Evolutionary conservation across 2,797 vertebrate genomes (phyloP).

Genomic region (Eutrigla gurnardus): DNA sequence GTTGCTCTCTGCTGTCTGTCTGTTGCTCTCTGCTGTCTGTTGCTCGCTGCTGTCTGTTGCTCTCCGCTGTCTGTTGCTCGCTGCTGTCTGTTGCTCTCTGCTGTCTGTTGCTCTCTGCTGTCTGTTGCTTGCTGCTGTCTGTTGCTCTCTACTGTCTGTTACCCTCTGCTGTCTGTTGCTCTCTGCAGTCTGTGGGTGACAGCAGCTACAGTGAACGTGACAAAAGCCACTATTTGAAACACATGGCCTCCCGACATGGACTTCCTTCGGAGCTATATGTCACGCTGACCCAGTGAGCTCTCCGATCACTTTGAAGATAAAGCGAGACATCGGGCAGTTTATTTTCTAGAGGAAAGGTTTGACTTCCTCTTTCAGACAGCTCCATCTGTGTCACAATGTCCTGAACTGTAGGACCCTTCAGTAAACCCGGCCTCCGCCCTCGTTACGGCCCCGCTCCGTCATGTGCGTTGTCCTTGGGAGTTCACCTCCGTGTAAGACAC

Average conservation of each 20-base stretch:
- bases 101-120: not conserved
- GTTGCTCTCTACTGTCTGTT: not conserved
- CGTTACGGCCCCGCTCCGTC: constrained; percentile 10
- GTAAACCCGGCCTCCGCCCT: constrained; percentile 35
- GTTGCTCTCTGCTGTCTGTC: not conserved
- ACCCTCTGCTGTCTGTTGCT: not conserved
- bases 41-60: not conserved
- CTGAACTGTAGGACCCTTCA: constrained; percentile 29
- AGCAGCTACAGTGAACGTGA: not conserved
- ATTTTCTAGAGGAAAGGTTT: constrained; percentile 45
- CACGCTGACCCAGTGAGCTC: constrained; percentile 26
- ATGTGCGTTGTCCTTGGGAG: constrained; percentile 27
- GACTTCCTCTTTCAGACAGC: constrained; percentile 45
- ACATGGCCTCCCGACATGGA: not conserved
- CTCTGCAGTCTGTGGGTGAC: not conserved
- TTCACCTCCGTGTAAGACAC: constrained; percentile 39
- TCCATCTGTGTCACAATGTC: constrained; percentile 37
- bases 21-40: not conserved
- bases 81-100: not conserved
- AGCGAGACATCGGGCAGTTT: constrained; percentile 26
- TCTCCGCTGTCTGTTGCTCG: not conserved
- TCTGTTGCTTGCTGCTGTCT: too few relatives aligned
- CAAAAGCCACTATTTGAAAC: not conserved
- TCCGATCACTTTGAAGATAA: constrained; percentile 19
- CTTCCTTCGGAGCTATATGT: constrained; percentile 7